These are phyloP conservation scores for Centroberyx gerrardi DNA, from an alignment of 2,797 vertebrate species.

Conservation along the genomic window DNA sequence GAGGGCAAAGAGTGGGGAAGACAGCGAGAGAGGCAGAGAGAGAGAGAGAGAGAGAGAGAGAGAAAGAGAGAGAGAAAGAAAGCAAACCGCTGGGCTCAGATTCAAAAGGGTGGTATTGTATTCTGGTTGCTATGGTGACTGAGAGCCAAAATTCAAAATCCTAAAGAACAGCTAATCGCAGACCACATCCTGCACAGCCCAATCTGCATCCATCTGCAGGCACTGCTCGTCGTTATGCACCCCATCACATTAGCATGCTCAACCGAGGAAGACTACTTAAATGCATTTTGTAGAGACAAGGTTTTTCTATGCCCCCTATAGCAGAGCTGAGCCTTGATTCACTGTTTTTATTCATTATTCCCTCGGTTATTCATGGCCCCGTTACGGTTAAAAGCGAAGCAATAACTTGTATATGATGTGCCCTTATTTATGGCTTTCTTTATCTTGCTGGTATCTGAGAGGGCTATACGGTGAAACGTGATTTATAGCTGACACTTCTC, in stretches of 20 bases:
- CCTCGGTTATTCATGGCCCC: constrained; percentile 69
- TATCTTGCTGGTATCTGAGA: constrained; percentile 89
- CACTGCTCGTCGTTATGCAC: constrained; percentile 56
- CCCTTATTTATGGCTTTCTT: constrained; percentile 75
- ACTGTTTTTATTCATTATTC: constrained; percentile 39
- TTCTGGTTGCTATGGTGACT: constrained; percentile 85
- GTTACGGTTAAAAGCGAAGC: constrained; percentile 75
- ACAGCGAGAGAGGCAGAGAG: constrained; percentile 6
- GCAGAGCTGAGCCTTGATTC: constrained; percentile 54
- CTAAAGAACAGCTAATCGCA: constrained; percentile 78
- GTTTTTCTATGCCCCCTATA: constrained; percentile 49
- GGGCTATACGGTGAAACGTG: constrained; percentile 81
- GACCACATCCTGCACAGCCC: constrained; percentile 74
- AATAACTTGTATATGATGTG: constrained; percentile 71
- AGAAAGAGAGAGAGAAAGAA: constrained; percentile 22
- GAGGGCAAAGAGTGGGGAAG: constrained; percentile 60
- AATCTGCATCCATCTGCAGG: constrained; percentile 76
- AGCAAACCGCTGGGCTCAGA: constrained; percentile 63
- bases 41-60: background rate
- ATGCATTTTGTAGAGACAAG: constrained; percentile 61
- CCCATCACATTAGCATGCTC: constrained; percentile 70
- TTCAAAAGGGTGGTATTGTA: constrained; percentile 82
- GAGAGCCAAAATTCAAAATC: constrained; percentile 81
- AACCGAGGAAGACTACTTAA: constrained; percentile 64
- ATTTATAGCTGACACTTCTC: constrained; percentile 83